Percentiles rank a stretch among this genome's conserved stretches.
Evolutionary conservation across 2,797 vertebrate genomes (phyloP).

Genomic region (Thamnophis elegans): DNA sequence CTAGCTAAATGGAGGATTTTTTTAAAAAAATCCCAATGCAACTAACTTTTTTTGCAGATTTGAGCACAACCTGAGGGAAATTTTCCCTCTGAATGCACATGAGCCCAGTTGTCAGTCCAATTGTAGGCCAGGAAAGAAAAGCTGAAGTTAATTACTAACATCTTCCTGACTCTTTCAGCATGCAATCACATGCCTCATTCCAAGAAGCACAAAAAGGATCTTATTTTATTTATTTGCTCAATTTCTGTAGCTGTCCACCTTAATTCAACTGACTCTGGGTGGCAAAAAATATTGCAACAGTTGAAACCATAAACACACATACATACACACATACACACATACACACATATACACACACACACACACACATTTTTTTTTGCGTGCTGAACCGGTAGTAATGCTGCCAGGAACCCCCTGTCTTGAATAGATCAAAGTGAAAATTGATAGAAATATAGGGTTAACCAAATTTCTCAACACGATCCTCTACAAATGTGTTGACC

Average conservation of each 20-base stretch:
- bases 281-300: not conserved
- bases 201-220: not conserved
- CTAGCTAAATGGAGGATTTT: not conserved
- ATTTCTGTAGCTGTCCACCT: not conserved
- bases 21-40: not conserved
- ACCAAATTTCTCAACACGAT: not conserved
- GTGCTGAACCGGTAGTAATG: too few species aligned
- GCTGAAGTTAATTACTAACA: not conserved
- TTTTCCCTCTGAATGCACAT: not conserved
- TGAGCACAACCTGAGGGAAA: not conserved
- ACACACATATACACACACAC: not conserved
- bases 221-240: not conserved
- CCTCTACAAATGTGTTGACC: not conserved
- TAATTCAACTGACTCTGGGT: not conserved
- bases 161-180: constrained; percentile 1
- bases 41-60: not conserved
- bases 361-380: too few species aligned
- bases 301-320: not conserved
- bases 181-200: not conserved
- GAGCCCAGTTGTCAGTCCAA: not conserved
- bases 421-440: not conserved
- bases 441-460: not conserved
- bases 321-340: too few species aligned
- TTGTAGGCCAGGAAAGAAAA: not conserved
- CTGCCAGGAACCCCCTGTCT: too few species aligned